Evolutionary conservation across 2,113 vertebrate species (phyloP), one percentile per base, ranked within the genome.

Genomic region (Oxyruncus cristatus): DNA sequence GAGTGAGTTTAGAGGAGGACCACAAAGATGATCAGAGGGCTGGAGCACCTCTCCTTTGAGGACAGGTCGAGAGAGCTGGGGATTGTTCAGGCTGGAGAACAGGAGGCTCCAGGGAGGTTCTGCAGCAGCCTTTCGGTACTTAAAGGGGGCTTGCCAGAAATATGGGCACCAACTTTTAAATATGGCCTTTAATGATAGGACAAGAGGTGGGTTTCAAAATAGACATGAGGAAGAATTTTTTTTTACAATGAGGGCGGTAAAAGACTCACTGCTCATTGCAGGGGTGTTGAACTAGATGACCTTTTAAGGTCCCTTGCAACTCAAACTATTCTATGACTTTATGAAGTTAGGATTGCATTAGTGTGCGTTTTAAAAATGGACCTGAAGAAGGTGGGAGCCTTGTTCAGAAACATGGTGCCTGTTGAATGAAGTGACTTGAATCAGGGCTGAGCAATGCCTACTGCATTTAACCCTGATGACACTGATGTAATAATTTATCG

Each of bases 321-420:
- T 4, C 72, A 46, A 28, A 73, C 14, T 30, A 14, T 58, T 85
- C 26, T 27, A 49, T 41, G 13, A 66, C 15, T 65, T 50, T 63
- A 35, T 80, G 24, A 52, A 73, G 50, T 37, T 20, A 73, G 5
- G 10, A 63, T 46, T 59, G 3, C 12, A 46, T 14, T 56, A 58
- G 4, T 1, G 0, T 24, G n/a, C 63, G 26, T 9, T 85, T 72
- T 67, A 37, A 72, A 85, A 75, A 39, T 4, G 3, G 30, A 37
- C 9, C 2, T 68, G 53, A 44, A 70, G 68, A 76, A 28, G 7
- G 13, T 3, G 1, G 2, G 1, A 2, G 2, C 12, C 9, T 78
- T 35, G 59, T 78, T 92, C 30, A 85, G 33, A 70, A 87, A 8
- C 2, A 19, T 37, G 8, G 3, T 17, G 47, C 20, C 47, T 76